phyloP scores from a whole-genome alignment of 1,140 invertebrate genomes.

The Penaeus japonicus region DNA sequence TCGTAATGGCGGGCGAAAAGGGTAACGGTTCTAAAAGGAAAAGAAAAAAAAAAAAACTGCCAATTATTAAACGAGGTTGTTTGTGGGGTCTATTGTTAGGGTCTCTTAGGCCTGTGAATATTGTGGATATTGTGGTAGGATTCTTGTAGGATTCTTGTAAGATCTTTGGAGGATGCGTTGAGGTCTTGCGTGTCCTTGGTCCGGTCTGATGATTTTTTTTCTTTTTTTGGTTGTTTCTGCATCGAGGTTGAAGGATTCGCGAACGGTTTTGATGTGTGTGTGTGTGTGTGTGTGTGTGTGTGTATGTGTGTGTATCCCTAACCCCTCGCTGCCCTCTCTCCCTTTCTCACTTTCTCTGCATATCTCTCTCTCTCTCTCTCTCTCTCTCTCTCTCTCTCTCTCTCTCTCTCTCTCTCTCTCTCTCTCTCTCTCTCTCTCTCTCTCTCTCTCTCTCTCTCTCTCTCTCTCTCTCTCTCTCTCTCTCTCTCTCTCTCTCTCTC shows the following conservation, averaged over 20 bases:
- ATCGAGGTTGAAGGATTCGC: no score
- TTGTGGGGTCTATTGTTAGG: no score
- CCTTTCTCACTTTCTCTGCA: not conserved
- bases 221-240: no score
- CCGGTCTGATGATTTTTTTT: no score
- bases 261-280: not conserved
- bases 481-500: not conserved
- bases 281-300: not conserved
- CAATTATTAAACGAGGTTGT: no score
- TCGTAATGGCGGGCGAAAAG: not conserved
- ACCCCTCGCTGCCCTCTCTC: not conserved
- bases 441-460: not conserved
- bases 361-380: not conserved
- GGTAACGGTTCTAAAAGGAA: no score
- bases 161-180: no score
- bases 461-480: not conserved
- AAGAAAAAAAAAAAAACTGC: no score
- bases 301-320: not conserved
- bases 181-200: no score
- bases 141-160: no score
- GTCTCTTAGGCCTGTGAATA: no score
- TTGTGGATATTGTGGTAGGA: no score
- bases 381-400: not conserved
- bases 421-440: not conserved
- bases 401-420: not conserved